A percentile compares a stretch with the other conserved stretches of the same genome.
phyloP scores from a whole-genome alignment of 2,113 vertebrate species.

The Cebus imitator region DNA sequence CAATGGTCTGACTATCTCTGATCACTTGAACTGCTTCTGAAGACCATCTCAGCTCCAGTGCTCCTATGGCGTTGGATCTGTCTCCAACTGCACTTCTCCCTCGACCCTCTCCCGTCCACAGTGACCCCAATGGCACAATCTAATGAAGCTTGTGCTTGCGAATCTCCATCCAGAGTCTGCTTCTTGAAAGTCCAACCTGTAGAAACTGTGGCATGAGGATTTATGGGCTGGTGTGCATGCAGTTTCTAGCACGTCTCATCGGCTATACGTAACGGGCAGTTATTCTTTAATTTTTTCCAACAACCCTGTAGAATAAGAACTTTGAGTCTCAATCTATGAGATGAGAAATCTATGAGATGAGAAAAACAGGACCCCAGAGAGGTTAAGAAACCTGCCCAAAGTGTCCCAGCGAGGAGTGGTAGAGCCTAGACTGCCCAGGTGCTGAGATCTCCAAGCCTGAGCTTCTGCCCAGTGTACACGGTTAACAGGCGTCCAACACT shows the following conservation, averaged over 20 bases:
- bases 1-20: neutral
- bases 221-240: neutral
- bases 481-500: too few species aligned
- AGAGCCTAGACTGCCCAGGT: neutral
- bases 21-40: fast-evolving
- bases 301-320: neutral
- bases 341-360: neutral
- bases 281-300: neutral
- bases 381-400: neutral
- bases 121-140: neutral
- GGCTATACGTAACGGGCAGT: fast-evolving
- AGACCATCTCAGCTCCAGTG: neutral
- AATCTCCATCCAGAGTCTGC: neutral
- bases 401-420: neutral
- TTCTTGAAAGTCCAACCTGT: neutral
- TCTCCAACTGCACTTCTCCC: neutral
- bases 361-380: neutral
- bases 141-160: neutral
- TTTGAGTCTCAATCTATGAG: neutral
- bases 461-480: too few species aligned
- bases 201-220: fast-evolving
- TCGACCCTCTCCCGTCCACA: neutral
- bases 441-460: neutral
- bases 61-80: neutral
- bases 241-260: neutral